Evolutionary conservation across 1,140 invertebrate genomes (phyloP).

Genomic region (Drosophila dunni): DNA sequence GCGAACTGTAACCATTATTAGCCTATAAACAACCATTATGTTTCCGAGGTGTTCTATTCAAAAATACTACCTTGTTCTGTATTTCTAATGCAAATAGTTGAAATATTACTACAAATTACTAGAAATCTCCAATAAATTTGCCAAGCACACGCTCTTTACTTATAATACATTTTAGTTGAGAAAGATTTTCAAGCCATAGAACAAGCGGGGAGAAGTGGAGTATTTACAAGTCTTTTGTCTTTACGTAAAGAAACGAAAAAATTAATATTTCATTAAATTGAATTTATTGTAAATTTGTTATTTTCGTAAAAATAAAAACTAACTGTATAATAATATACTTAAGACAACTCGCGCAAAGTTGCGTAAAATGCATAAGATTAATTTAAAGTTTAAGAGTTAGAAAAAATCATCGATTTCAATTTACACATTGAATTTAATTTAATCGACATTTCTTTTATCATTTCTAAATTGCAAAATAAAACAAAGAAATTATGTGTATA

Average conservation of each 20-base stretch:
- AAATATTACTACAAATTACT: not conserved
- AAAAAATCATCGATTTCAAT: constrained; percentile 29
- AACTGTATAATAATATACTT: constrained; percentile 64
- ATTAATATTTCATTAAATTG: constrained; percentile 42
- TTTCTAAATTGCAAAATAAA: constrained; percentile 18
- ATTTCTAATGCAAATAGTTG: constrained; percentile 5
- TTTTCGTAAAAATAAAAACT: constrained; percentile 61
- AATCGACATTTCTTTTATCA: constrained; percentile 7
- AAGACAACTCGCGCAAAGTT: constrained; percentile 66
- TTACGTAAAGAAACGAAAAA: constrained; percentile 28
- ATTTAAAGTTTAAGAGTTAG: constrained; percentile 26
- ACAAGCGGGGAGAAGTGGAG: constrained; percentile 30
- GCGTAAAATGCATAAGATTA: constrained; percentile 57
- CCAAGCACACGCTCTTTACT: constrained; percentile 29
- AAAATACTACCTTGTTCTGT: constrained; percentile 30
- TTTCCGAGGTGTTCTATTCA: constrained; percentile 32
- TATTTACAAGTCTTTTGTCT: constrained; percentile 50
- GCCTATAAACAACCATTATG: constrained; percentile 58
- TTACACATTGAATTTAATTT: constrained; percentile 45
- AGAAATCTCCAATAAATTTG: constrained; percentile 25
- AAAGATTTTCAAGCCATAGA: constrained; percentile 20
- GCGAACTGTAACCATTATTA: constrained; percentile 60
- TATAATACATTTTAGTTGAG: constrained; percentile 31
- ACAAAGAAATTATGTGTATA: constrained; percentile 50
- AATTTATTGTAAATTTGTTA: constrained; percentile 55